Conservation (phyloP, 2,797 vertebrate species). For the Alosa sapidissima region DNA sequence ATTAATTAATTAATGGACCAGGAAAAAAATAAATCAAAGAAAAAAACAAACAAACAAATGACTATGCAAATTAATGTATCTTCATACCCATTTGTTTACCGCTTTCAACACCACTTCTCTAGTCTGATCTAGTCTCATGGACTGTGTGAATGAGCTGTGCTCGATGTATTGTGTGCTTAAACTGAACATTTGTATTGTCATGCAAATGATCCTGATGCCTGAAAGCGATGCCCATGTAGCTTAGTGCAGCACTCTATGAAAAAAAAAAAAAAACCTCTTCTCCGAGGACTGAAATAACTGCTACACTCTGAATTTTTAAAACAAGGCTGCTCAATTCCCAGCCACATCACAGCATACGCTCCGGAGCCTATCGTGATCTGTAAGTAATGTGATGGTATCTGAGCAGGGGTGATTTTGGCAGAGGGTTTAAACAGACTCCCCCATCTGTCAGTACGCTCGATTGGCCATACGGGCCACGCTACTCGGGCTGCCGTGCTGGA, state of each 20-base stretch:
- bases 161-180: constrained; percentile 7
- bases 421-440: constrained; percentile 1
- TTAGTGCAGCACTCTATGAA: neutral
- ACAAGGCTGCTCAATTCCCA: neutral
- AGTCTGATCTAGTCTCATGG: neutral
- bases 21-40: neutral
- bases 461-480: constrained; percentile 16
- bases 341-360: neutral
- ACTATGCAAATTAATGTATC: neutral
- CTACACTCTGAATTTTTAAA: neutral
- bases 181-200: constrained; percentile 2
- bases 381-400: constrained; percentile 26
- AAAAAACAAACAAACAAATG: neutral
- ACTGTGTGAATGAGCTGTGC: neutral
- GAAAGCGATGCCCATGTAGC: neutral
- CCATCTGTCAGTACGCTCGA: constrained; percentile 18
- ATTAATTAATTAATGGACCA: neutral
- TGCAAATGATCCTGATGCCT: neutral
- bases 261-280: neutral
- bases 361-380: neutral
- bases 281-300: neutral
- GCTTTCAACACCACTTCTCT: neutral
- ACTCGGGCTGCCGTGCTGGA: neutral
- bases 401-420: neutral
- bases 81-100: neutral